Percentiles rank a stretch among this genome's conserved stretches.
Evolutionary conservation across 2,113 vertebrate species (phyloP).

Genomic region (Baryphthengus martii): DNA sequence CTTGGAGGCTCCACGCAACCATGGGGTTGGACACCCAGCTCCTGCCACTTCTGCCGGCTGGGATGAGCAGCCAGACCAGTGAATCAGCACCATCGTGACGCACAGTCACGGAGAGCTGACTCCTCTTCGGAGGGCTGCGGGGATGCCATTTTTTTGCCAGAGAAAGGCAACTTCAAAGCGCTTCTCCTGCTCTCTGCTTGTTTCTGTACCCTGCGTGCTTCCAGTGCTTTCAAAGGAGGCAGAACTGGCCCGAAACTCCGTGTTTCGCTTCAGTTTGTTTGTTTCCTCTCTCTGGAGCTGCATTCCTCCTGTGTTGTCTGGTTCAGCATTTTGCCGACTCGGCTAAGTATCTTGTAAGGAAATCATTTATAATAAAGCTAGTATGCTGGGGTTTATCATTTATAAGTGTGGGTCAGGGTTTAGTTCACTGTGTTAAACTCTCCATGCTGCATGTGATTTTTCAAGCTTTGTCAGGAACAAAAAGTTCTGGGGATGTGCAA

Average conservation of each 20-base stretch:
- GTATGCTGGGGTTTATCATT: conserved; percentile 83
- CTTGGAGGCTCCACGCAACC: background rate
- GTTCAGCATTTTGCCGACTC: conserved; percentile 70
- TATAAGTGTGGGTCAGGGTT: conserved; percentile 84
- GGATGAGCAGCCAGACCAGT: background rate
- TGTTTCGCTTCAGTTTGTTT: conserved; percentile 30
- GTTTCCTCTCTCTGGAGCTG: conserved; percentile 11
- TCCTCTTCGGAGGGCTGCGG: background rate
- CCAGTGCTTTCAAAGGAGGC: conserved; percentile 24
- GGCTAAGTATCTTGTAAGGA: conserved; percentile 81
- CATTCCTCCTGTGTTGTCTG: conserved; percentile 54
- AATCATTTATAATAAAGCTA: conserved; percentile 83
- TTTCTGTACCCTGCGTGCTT: background rate
- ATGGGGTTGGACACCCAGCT: background rate
- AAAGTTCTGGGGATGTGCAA: conserved; percentile 88
- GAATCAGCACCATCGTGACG: background rate
- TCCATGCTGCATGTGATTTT: conserved; percentile 93
- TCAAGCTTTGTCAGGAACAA: conserved; percentile 97
- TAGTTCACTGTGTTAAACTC: conserved; percentile 90
- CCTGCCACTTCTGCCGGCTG: fast-evolving
- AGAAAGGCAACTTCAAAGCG: background rate
- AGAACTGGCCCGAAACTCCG: background rate
- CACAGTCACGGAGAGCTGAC: background rate
- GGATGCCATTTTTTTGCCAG: background rate
- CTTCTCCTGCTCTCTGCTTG: background rate